Percentiles rank a stretch among this genome's conserved stretches.
Evolutionary conservation across 2,113 vertebrate genomes (phyloP).

Genomic region (Numenius arquata): DNA sequence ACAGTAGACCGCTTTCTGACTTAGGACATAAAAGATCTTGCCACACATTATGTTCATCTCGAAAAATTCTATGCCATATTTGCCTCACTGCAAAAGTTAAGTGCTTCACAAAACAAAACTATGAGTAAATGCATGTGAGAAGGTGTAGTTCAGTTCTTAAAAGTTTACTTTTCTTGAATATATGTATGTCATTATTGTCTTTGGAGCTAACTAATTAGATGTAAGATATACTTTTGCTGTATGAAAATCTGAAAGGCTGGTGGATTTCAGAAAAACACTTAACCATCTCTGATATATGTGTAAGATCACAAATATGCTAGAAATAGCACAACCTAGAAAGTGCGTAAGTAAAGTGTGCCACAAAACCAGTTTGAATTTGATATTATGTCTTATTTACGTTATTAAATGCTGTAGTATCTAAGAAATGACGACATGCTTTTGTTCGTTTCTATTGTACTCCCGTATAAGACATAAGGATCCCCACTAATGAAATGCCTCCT

Average conservation of each 20-base stretch:
- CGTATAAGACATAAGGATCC: not conserved
- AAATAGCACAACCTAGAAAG: not conserved
- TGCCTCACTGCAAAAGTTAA: not conserved
- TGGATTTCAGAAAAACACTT: not conserved
- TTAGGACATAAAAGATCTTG: not conserved
- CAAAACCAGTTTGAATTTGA: not conserved
- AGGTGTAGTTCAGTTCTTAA: not conserved
- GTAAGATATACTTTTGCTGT: not conserved
- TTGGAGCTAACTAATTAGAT: not conserved
- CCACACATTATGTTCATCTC: not conserved
- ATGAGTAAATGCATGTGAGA: not conserved
- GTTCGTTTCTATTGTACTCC: not conserved
- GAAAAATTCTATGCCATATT: not conserved
- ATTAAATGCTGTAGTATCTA: not conserved
- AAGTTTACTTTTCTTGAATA: not conserved
- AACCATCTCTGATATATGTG: not conserved
- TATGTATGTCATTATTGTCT: not conserved
- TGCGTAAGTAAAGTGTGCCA: not conserved
- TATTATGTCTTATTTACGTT: not conserved
- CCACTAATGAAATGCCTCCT: not conserved
- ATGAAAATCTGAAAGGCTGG: not conserved
- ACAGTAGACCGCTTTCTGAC: not conserved
- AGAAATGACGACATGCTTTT: not conserved
- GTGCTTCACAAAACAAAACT: not conserved
- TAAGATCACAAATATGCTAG: not conserved